Evolutionary conservation across 2,797 vertebrate species (phyloP).

Genomic region (Micromesistius poutassou): DNA sequence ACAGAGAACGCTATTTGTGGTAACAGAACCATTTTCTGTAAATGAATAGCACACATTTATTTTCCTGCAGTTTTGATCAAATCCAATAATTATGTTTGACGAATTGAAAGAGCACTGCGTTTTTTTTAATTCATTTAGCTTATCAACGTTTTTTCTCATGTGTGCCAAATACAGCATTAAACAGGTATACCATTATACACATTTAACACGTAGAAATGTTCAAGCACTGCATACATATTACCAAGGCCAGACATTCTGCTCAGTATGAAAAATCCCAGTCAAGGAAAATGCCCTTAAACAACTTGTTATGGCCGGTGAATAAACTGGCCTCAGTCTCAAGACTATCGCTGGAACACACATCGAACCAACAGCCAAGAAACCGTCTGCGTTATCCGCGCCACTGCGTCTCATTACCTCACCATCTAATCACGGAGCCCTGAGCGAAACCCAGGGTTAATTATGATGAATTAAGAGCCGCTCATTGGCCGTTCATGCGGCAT

Average conservation of each 20-base stretch:
- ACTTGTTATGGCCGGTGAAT: slow-evolving; percentile 11
- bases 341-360: slow-evolving; percentile 14
- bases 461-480: slow-evolving; percentile 49
- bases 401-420: slow-evolving; percentile 58
- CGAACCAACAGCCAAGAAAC: slow-evolving; percentile 50
- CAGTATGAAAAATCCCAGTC: neutral
- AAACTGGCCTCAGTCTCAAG: slow-evolving; percentile 22
- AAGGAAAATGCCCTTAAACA: slow-evolving; percentile 17
- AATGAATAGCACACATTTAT: neutral
- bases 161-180: too few species aligned
- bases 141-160: too few species aligned
- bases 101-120: too few species aligned
- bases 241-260: neutral
- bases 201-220: too few species aligned
- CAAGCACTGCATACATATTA: too few species aligned
- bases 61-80: too few species aligned
- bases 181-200: too few species aligned
- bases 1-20: neutral
- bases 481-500: slow-evolving; percentile 16
- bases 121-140: too few species aligned
- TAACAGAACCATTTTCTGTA: neutral
- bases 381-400: slow-evolving; percentile 39
- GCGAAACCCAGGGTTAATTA: slow-evolving; percentile 53
- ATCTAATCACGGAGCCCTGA: slow-evolving; percentile 52
- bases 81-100: too few species aligned